phyloP scores from a whole-genome alignment of 2,888 invertebrate species.

The Hemistola chrysoprasaria region DNA sequence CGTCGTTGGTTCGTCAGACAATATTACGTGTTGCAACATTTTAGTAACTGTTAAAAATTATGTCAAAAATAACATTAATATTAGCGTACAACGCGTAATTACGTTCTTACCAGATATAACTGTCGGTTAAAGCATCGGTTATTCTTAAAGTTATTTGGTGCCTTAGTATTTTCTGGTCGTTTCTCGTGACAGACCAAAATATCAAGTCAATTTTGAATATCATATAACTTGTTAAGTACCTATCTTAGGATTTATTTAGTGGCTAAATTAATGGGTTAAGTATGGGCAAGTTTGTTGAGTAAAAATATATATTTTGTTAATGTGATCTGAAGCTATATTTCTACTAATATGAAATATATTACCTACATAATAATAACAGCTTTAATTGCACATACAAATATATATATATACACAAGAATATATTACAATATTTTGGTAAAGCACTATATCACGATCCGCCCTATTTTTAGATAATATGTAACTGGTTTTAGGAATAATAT shows the following conservation, averaged over 20 bases:
- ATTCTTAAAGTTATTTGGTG: no score
- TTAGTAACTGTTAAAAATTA: no score
- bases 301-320: slow-evolving; percentile 68
- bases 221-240: slow-evolving; percentile 63
- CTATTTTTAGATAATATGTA: slow-evolving; percentile 70
- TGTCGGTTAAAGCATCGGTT: no score
- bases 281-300: slow-evolving; percentile 59
- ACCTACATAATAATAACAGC: slow-evolving; percentile 50
- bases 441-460: slow-evolving; percentile 73
- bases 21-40: no score
- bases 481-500: slow-evolving; percentile 33
- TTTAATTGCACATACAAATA: slow-evolving; percentile 62
- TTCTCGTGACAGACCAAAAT: slow-evolving; percentile 66
- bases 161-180: slow-evolving; percentile 42
- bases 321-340: slow-evolving; percentile 73
- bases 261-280: slow-evolving; percentile 53
- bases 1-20: no score
- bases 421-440: slow-evolving; percentile 64
- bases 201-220: slow-evolving; percentile 77
- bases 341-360: slow-evolving; percentile 45
- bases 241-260: slow-evolving; percentile 61
- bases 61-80: no score
- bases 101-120: no score
- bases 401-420: slow-evolving; percentile 55
- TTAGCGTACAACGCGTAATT: no score